Evolutionary conservation across 1,140 invertebrate species (phyloP).

Genomic region (Temnothorax curvispinosus): DNA sequence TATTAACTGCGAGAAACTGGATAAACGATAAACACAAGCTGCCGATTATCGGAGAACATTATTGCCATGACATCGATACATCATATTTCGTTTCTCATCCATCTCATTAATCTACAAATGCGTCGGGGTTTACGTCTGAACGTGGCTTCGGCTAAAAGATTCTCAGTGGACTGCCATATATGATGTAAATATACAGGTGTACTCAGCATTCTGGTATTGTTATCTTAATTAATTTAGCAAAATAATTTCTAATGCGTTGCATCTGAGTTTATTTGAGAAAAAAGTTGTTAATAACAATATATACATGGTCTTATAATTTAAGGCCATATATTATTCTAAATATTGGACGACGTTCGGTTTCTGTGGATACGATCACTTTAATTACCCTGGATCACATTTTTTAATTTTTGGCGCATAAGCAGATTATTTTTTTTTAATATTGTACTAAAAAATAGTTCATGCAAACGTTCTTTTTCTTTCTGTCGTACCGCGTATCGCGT

Average conservation of each 20-base stretch:
- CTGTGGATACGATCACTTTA: constrained; percentile 7
- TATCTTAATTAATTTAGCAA: neutral
- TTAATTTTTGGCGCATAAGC: neutral
- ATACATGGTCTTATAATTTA: neutral
- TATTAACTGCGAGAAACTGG: neutral
- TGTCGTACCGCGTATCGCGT: neutral
- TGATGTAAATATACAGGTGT: neutral
- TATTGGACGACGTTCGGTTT: neutral
- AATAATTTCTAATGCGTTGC: neutral
- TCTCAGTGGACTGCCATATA: neutral
- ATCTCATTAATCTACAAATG: constrained; percentile 52
- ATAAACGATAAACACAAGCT: neutral
- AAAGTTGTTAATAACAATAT: neutral
- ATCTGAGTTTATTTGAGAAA: neutral
- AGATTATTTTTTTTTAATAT: constrained; percentile 29
- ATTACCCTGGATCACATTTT: constrained; percentile 8
- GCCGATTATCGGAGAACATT: neutral
- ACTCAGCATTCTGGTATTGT: neutral
- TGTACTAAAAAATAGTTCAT: neutral
- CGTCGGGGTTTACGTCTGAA: constrained; percentile 23
- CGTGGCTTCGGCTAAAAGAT: neutral
- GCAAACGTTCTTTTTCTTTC: neutral
- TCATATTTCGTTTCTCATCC: constrained; percentile 8
- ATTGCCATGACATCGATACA: neutral
- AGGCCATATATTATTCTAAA: neutral